A percentile compares a stretch with the other conserved stretches of the same genome.
Conservation (phyloP, 2,113 vertebrate genomes). For the Acrocephalus arundinaceus region DNA sequence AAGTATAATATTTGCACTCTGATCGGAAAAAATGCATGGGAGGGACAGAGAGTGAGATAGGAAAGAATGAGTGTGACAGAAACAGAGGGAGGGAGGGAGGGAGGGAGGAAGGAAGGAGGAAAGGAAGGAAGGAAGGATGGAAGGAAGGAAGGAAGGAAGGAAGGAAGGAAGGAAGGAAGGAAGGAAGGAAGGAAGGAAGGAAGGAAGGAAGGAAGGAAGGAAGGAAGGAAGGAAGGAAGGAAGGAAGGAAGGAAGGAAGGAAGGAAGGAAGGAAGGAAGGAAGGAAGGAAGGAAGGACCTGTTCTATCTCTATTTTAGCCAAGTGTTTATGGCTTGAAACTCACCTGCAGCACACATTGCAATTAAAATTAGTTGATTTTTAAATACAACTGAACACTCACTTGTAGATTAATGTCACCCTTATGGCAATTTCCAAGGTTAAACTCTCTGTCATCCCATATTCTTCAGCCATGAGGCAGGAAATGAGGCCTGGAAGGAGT, state of each 20-base stretch:
- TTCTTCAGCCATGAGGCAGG: background rate
- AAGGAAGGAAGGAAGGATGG: too few relatives aligned
- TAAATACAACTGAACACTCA: background rate
- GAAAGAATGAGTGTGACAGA: background rate
- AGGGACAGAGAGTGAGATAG: background rate
- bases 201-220: background rate
- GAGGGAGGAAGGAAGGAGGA: too few relatives aligned
- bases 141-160: too few relatives aligned
- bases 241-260: background rate
- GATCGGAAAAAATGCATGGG: background rate
- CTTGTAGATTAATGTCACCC: background rate
- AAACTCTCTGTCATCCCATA: background rate
- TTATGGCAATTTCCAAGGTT: background rate
- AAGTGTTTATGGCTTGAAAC: background rate
- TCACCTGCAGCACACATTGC: background rate
- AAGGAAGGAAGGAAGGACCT: background rate
- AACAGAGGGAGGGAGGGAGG: background rate
- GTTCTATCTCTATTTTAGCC: background rate
- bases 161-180: background rate
- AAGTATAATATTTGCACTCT: background rate
- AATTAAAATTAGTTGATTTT: background rate
- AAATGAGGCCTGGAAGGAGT: background rate
- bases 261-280: background rate
- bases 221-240: too few relatives aligned
- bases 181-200: background rate